These are phyloP conservation scores for Aphrocallistes beatrix DNA, from an alignment of 37 sponge, comb jelly and placozoan genomes.

Conservation along the genomic window DNA sequence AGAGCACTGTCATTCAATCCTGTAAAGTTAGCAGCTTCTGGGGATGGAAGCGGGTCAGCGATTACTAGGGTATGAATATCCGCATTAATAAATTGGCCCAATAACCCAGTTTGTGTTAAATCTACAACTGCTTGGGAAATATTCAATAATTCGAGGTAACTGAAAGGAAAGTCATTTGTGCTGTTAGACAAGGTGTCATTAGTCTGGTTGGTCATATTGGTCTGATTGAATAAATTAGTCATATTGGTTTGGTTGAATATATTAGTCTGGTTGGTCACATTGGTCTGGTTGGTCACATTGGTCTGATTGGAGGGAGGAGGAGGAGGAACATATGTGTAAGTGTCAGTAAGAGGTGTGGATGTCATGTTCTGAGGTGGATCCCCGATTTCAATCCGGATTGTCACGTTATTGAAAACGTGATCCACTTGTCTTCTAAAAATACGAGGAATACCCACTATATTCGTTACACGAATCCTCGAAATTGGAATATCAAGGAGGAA, in stretches of 20 bases:
- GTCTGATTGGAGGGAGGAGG: too few relatives aligned
- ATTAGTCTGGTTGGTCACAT: neutral
- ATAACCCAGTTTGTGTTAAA: constrained; percentile 47
- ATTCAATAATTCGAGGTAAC: constrained; percentile 22
- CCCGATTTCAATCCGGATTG: constrained; percentile 64
- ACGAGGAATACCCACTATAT: constrained; percentile 39
- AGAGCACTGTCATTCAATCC: neutral
- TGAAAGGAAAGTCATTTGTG: neutral
- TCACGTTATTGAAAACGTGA: neutral
- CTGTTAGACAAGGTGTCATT: neutral
- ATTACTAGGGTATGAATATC: constrained; percentile 31
- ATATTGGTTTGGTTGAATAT: too few relatives aligned
- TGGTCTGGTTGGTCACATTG: constrained; percentile 1
- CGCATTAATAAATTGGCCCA: constrained; percentile 31
- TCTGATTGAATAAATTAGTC: too few relatives aligned
- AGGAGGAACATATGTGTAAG: neutral
- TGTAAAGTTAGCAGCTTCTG: constrained; percentile 29
- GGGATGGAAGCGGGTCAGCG: constrained; percentile 36
- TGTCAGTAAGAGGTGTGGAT: neutral
- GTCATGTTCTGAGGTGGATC: constrained; percentile 38
- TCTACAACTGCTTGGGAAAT: constrained; percentile 33
- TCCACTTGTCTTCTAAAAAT: constrained; percentile 22
- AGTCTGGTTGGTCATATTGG: too few relatives aligned
- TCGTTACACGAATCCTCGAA: constrained; percentile 63
- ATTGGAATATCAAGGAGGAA: constrained; percentile 47